Base-by-base conservation (phyloP, 2,888 invertebrate genomes). In the Sarcophaga subvicina region DNA sequence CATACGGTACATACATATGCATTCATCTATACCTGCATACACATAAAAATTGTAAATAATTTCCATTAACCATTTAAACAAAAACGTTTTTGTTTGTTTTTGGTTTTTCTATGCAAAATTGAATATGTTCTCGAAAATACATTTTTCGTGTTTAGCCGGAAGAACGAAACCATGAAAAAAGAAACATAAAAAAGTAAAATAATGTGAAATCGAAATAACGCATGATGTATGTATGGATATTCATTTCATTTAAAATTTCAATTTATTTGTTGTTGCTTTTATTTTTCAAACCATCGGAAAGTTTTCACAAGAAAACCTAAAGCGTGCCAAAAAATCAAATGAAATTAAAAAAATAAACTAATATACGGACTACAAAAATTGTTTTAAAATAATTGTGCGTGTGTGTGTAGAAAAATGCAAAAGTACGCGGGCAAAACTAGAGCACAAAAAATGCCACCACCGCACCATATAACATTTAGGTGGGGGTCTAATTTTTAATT, bases 271-370 rank as follows among this genome's bases (percentile, higher is more conserved):
- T 11, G 6, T 14, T 49, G 8, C 12, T 66, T 54, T 64, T 22
- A 22, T 37, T 54, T 62, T 47, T 64, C 6, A 8, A 69, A 22
- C 14, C 2, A 49, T 49, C 45, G 49, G 22, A 69, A 69, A 69
- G 22, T 22, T 22, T 22, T 66, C 14, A 22, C 54, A 17, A 49
- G 67, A 60, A 60, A 45, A 6, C 22, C 37, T 60, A 17, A 67
- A 59, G 66, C 69, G 45, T 78, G 77, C 77, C 67, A 78, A 78
- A 60, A 77, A 59, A 67, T 37, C 37, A 77, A 77, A 20, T 4
- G 45, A 69, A 45, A 37, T 37, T 4, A 77, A 54, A 67, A 45
- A 25, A 22, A 66, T 0, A 66, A 14, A 69, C 37, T 20, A 54
- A 37, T 37, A 37, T 37, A 37, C 37, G 8, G 10, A 37, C 37